Evolutionary conservation across 2,888 invertebrate species (phyloP), one percentile per base, ranked within the genome.

Genomic region (Ormyrus rosae): DNA sequence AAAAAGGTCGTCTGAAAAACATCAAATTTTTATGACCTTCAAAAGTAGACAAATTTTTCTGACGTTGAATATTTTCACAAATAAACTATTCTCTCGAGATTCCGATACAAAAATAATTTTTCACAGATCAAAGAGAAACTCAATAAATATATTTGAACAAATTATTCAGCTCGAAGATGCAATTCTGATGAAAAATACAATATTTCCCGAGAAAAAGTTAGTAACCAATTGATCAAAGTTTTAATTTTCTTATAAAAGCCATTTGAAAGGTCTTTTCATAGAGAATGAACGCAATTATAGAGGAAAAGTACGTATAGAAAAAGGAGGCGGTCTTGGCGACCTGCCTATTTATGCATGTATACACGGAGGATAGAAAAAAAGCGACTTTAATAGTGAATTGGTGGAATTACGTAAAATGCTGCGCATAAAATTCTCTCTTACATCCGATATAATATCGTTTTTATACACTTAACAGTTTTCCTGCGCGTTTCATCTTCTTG

Each of bases 241-340:
- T 34, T 34, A 34, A 34, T 34, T 34, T 34, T 34, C 34, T 34
- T 34, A 34, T 34, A 34, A 34, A 4, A 34, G 34, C 34, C 34
- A 34, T 34, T 34, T 34, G 34, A 48, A 64, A 11, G 8, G 10
- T 6, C 45, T n/a, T 13, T n/a, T n/a, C 7, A 46, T 3, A 56
- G 13, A 65, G 6, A 65, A 65, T 70, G 9, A 50, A 61, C 8
- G 61, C 58, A 71, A 71, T 71, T 61, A 61, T 45, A 45, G 0
- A 10, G 34, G 71, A 51, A 61, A 56, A 46, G 11, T 10, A 50
- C 50, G 3, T 64, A n/a, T 55, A 13, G 13, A 45, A n/a, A 58
- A 58, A 58, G 70, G 5, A 70, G 51, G n/a, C 34, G 13, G 13
- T 56, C 64, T 73, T 73, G 73, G 73, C 73, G 64, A 65, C 56